Conservation (phyloP, 2,113 vertebrate species). For the Maccullochella peelii region DNA sequence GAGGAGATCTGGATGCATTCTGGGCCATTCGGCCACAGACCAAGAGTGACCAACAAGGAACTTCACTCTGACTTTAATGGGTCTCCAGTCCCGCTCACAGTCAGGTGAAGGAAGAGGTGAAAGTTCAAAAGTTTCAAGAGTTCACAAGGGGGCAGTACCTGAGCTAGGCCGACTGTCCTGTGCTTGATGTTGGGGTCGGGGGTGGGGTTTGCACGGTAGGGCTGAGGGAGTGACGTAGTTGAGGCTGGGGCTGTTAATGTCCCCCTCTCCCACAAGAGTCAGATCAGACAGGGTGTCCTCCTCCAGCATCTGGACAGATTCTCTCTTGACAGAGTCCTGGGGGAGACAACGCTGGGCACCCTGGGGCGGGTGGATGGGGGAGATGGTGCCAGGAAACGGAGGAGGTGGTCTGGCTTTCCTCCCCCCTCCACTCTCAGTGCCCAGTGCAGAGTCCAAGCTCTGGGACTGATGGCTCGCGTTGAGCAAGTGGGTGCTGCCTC, state of each 20-base stretch:
- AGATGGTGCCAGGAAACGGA: slow-evolving; percentile 80
- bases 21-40: slow-evolving; percentile 23
- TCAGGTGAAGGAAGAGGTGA: slow-evolving; percentile 49
- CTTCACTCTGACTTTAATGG: slow-evolving; percentile 46
- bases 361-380: slow-evolving; percentile 79
- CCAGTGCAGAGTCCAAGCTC: slow-evolving; percentile 83
- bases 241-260: slow-evolving; percentile 93
- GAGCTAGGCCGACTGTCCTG: slow-evolving; percentile 87
- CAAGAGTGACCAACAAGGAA: background rate
- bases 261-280: slow-evolving; percentile 93
- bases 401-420: slow-evolving; percentile 76
- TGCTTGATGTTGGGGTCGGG: slow-evolving; percentile 83
- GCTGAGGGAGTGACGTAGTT: slow-evolving; percentile 88
- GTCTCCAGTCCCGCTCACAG: slow-evolving; percentile 30
- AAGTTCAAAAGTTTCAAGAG: slow-evolving; percentile 71
- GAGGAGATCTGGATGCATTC: slow-evolving; percentile 75
- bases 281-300: slow-evolving; percentile 92
- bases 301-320: slow-evolving; percentile 88
- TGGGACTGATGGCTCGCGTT: slow-evolving; percentile 79
- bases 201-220: slow-evolving; percentile 76
- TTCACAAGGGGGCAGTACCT: slow-evolving; percentile 92
- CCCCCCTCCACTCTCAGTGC: slow-evolving; percentile 69
- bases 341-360: slow-evolving; percentile 41
- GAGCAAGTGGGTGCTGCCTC: slow-evolving; percentile 69
- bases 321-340: slow-evolving; percentile 73